phyloP scores from a whole-genome alignment of 2,888 invertebrate species.

The Sycophila texana region DNA sequence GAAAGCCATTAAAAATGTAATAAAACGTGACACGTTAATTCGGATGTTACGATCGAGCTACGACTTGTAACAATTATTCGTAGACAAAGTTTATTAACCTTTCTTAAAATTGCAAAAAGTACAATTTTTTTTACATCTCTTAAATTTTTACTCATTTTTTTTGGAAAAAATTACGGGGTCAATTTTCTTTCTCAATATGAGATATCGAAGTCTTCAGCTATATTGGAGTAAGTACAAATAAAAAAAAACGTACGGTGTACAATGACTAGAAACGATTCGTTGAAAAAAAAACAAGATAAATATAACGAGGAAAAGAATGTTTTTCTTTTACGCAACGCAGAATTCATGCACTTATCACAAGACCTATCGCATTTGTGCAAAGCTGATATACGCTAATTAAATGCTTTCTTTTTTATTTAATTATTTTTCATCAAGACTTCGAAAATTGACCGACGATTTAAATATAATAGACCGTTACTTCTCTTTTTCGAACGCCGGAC shows the following conservation, averaged over 20 bases:
- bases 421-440: constrained; percentile 38
- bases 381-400: constrained; percentile 7
- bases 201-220: constrained; percentile 40
- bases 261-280: constrained; percentile 17
- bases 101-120: constrained; percentile 46
- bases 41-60: constrained; percentile 45
- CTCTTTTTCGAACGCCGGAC: constrained; percentile 28
- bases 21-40: constrained; percentile 50
- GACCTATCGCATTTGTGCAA: constrained; percentile 20
- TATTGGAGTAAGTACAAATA: constrained; percentile 7
- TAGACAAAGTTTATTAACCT: constrained; percentile 38
- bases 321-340: not conserved
- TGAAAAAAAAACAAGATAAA: not conserved
- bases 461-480: constrained; percentile 8
- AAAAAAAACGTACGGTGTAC: not conserved
- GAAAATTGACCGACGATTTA: constrained; percentile 44
- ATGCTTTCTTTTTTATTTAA: not conserved
- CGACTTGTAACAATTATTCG: constrained; percentile 48
- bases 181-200: constrained; percentile 52
- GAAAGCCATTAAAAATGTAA: constrained; percentile 49
- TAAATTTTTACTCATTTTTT: constrained; percentile 9
- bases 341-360: constrained; percentile 24
- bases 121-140: constrained; percentile 30
- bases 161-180: constrained; percentile 10
- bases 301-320: not conserved